Conservation (phyloP, 2,113 vertebrate genomes). For the Gasterosteus nipponicus region DNA sequence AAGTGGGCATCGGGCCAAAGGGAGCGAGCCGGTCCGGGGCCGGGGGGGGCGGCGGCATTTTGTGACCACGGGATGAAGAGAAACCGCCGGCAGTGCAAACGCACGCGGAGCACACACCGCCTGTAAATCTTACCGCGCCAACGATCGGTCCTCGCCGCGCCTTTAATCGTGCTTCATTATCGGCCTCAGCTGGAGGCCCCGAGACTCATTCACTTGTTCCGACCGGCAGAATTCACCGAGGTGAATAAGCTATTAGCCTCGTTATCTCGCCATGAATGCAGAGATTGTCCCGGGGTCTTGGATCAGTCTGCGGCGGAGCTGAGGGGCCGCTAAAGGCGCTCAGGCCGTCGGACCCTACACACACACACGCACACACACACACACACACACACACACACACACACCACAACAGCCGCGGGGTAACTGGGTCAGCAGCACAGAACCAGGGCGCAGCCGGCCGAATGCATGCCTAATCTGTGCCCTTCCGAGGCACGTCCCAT, state of each 20-base stretch:
- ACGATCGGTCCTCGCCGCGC: slow-evolving; percentile 60
- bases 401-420: slow-evolving; percentile 33
- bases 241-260: slow-evolving; percentile 69
- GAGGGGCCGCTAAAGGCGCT: slow-evolving; percentile 13
- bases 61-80: slow-evolving; percentile 55
- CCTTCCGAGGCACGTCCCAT: slow-evolving; percentile 69
- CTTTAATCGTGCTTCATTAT: slow-evolving; percentile 74
- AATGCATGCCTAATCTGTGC: slow-evolving; percentile 68
- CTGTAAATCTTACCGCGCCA: slow-evolving; percentile 67
- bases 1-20: slow-evolving; percentile 59
- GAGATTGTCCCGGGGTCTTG: slow-evolving; percentile 54
- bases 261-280: slow-evolving; percentile 56
- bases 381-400: background rate
- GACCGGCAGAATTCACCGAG: slow-evolving; percentile 44
- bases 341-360: background rate
- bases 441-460: slow-evolving; percentile 67
- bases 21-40: slow-evolving; percentile 39
- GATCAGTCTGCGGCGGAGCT: slow-evolving; percentile 38
- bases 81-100: slow-evolving; percentile 62
- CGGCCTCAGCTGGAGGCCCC: slow-evolving; percentile 67
- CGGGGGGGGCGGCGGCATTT: slow-evolving; percentile 29
- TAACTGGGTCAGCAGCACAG: slow-evolving; percentile 72
- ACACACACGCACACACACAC: slow-evolving; percentile 5
- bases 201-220: slow-evolving; percentile 43
- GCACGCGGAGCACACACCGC: slow-evolving; percentile 25